Conservation (phyloP, 2,888 invertebrate species). For the Antheraea yamamai region DNA sequence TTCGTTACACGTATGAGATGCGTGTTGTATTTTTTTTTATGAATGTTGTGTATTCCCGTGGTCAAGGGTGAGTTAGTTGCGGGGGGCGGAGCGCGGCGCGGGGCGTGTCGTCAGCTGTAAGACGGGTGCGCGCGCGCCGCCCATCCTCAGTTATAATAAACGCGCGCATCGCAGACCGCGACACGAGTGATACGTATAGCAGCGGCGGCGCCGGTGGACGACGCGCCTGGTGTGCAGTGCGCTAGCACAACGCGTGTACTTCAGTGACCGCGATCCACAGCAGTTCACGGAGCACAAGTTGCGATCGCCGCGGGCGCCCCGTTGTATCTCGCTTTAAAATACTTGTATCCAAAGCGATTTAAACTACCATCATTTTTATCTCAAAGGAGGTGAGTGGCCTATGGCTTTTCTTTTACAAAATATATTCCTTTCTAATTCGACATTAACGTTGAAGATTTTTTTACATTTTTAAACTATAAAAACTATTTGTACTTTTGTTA, state of each 20-base stretch:
- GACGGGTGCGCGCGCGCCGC: slow-evolving; percentile 61
- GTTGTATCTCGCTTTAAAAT: background rate
- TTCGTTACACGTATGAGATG: background rate
- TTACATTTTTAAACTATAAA: background rate
- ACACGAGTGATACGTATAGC: slow-evolving; percentile 30
- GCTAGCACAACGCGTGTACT: slow-evolving; percentile 23
- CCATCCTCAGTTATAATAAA: slow-evolving; percentile 62
- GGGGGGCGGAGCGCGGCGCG: slow-evolving; percentile 58
- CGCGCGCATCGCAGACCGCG: slow-evolving; percentile 51
- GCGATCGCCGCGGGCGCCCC: slow-evolving; percentile 15
- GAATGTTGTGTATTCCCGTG: background rate
- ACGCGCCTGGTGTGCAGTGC: slow-evolving; percentile 39
- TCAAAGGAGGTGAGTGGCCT: background rate
- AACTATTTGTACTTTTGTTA: background rate
- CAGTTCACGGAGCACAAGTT: slow-evolving; percentile 17
- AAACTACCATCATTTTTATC: background rate
- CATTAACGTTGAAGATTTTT: background rate
- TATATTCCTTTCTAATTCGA: background rate
- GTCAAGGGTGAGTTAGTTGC: slow-evolving; percentile 18
- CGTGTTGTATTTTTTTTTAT: background rate
- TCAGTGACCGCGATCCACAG: slow-evolving; percentile 20
- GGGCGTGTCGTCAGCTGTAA: slow-evolving; percentile 55
- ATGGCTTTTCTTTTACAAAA: background rate
- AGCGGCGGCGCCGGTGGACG: slow-evolving; percentile 53
- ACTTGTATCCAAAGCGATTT: background rate